Base-by-base conservation (phyloP, 2,113 vertebrate species). In the Xerus inauris region DNA sequence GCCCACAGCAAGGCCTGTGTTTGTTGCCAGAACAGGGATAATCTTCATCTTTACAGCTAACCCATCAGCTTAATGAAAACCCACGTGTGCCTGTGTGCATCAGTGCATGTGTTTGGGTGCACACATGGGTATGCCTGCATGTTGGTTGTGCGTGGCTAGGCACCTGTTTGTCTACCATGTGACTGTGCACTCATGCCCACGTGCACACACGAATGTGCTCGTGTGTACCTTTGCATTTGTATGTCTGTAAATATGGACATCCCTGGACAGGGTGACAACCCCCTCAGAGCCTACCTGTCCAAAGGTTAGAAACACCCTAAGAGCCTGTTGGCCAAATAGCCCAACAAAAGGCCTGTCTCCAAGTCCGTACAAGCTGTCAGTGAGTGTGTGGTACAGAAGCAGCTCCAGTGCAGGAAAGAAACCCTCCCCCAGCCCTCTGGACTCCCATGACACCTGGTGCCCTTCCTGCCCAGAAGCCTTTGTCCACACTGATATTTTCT, bases 161-260 rank as follows among this genome's bases (percentile, higher is more conserved):
- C 1, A 4, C 26, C 38, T 26, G 1, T 19, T 30, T 11, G 1
- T 19, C 22, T 11, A 26, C 11, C 7, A 0, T 26, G 20, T 32
- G n/a, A 8, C 0, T 59, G 32, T 35, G 32, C 6, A 35, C 3
- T 19, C 28, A 67, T 3, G 19, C 8, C 19, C 54, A n/a, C 32
- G 45, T 32, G 47, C 28, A 9, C 79, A 62, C 57, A 59, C 57
- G 17, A 19, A 49, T 26, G 22, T 57, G 51, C 20, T n/a, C 22
- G 59, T 32, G 32, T 47, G 11, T 32, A 24, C 30, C 7, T 65
- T 16, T 45, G 38, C 16, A 45, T 80, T 40, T 49, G 10, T 35
- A 12, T 57, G 35, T 79, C 38, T 45, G 30, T 24, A 12, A 19
- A 35, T 24, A 10, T n/a, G 62, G 32, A 32, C 28, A 67, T 85